phyloP scores from a whole-genome alignment of 2,113 vertebrate genomes.

The Prionailurus bengalensis region DNA sequence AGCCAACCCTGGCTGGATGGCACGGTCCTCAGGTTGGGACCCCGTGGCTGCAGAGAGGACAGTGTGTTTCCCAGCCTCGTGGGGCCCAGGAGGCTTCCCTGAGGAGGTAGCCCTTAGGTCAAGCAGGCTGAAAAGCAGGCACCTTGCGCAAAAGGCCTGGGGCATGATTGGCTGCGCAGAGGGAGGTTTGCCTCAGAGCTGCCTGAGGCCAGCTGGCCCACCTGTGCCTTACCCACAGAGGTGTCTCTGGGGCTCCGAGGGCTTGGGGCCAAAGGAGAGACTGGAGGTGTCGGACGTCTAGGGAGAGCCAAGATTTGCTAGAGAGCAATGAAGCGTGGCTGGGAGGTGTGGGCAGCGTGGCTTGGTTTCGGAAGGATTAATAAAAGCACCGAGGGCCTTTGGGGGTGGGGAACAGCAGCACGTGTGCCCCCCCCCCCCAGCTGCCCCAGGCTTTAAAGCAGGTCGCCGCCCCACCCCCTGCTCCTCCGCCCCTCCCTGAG shows the following conservation, averaged over 20 bases:
- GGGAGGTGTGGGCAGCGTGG: not conserved
- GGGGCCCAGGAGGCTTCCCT: not conserved
- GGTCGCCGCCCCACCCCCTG: not conserved
- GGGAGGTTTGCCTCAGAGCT: not conserved
- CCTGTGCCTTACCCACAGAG: accelerated
- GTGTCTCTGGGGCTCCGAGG: not conserved
- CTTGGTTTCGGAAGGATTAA: not conserved
- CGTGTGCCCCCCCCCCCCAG: accelerated
- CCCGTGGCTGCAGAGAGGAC: not conserved
- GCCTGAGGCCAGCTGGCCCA: not conserved
- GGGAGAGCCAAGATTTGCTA: not conserved
- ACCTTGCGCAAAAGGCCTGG: not conserved
- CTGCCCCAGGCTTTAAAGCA: not conserved
- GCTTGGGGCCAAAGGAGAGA: not conserved
- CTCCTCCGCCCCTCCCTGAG: too few relatives aligned
- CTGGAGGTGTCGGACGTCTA: accelerated
- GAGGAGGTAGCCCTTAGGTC: not conserved
- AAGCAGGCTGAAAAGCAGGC: not conserved
- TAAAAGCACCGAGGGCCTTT: not conserved
- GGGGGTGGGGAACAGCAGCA: too few relatives aligned
- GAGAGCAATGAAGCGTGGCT: too few relatives aligned
- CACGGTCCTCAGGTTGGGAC: not conserved
- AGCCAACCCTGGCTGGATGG: accelerated
- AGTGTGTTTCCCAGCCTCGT: not conserved
- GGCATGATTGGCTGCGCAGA: not conserved